A percentile compares a stretch with the other conserved stretches of the same genome.
These are phyloP conservation scores for Ephestia elutella DNA, from an alignment of 1,140 invertebrate species.

Conservation along the genomic window DNA sequence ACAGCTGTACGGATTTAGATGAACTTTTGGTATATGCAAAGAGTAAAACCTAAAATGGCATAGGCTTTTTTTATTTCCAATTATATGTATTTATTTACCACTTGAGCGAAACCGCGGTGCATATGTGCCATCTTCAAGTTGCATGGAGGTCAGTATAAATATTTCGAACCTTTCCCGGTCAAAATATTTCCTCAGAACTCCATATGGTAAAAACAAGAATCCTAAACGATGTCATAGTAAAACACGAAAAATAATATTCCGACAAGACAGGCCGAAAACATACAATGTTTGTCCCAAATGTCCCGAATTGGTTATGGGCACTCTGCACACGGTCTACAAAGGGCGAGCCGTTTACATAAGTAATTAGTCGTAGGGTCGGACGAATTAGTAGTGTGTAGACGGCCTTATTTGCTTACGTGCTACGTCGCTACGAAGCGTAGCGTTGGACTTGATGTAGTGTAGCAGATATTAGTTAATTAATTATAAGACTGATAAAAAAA, in stretches of 20 bases:
- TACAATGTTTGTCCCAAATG: constrained; percentile 30
- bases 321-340: constrained; percentile 29
- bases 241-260: constrained; percentile 2
- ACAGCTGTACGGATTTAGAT: too few species aligned
- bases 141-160: too few species aligned
- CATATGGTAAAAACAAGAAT: too few species aligned
- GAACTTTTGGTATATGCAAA: too few species aligned
- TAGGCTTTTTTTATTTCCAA: too few species aligned
- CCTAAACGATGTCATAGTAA: neutral
- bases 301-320: constrained; percentile 32
- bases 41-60: too few species aligned
- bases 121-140: too few species aligned
- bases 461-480: neutral
- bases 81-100: too few species aligned
- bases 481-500: neutral
- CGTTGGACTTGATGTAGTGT: neutral
- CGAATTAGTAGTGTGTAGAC: constrained; percentile 31
- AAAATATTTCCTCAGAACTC: too few species aligned
- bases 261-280: neutral
- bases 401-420: constrained; percentile 52
- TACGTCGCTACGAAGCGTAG: constrained; percentile 48
- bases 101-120: too few species aligned
- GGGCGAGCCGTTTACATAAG: constrained; percentile 51
- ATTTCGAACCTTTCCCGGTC: too few species aligned
- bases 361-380: constrained; percentile 45